Evolutionary conservation across 2,797 vertebrate species (phyloP), one percentile per base, ranked within the genome.

Genomic region (Lepidocolaptes lacrymiger): DNA sequence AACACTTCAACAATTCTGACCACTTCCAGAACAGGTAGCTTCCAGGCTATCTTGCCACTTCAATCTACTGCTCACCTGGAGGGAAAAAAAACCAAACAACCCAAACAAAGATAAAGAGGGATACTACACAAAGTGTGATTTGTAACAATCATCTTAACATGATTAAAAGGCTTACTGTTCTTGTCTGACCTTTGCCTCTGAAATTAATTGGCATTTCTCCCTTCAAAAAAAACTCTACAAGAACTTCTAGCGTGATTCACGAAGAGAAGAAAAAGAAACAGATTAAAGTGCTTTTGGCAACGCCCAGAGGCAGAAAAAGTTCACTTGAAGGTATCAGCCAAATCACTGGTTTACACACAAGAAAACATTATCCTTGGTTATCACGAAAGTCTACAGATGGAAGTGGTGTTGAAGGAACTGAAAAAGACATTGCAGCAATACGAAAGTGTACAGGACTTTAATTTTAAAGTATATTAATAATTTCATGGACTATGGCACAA

Each of bases 201-300:
- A 93, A 87, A 85, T 39, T 39, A 84, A 64, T 9, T 61, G 8
- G 30, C 14, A 7, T 62, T 37, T 24, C 6, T 26, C 15, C 9
- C 10, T 12, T 3, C 1, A 7, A 6, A 20, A 20, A 48, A 34
- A 48, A 2, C 4, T 51, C 51, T 34, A 52, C 0, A 4, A 81
- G 24, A 81, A 36, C 28, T 39, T 62, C 24, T 43, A 41, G 18
- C 27, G 21, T 26, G 26, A 93, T 55, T 73, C 34, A 74, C 12
- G 69, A 78, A 56, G 23, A 79, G 14, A 69, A 82, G 9, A 34
- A 76, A 79, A 73, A 76, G 37, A 5, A 52, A 3, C 1, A 64
- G 20, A 71, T 39, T 46, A 37, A 88, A 85, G 16, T 36, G 4
- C 16, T 80, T 48, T 77, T 88, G 77, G 59, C n/a, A 78, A 84